These are phyloP conservation scores for Scomber scombrus DNA, from an alignment of 2,113 vertebrate genomes.

Conservation along the genomic window DNA sequence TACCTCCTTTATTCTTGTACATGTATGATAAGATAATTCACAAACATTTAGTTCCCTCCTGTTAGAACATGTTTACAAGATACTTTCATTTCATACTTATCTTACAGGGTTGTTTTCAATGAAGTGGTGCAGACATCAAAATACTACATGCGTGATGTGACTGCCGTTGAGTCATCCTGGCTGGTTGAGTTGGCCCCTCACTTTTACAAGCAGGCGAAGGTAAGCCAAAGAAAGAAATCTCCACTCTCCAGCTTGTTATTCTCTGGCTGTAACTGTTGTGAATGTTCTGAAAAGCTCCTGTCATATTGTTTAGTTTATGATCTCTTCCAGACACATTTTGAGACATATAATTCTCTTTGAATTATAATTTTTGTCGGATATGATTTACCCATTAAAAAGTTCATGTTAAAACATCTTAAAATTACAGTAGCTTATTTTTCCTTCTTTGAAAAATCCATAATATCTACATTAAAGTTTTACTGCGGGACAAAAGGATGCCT, in stretches of 20 bases:
- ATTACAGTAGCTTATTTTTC: too few species aligned
- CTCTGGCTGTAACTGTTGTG: background rate
- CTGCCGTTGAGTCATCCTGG: slow-evolving; percentile 95
- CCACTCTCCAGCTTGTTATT: background rate
- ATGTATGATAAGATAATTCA: background rate
- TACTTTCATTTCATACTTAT: background rate
- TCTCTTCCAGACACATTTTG: too few species aligned
- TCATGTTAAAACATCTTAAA: too few species aligned
- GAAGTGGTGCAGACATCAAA: slow-evolving; percentile 96
- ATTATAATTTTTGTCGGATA: too few species aligned
- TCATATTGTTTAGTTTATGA: background rate
- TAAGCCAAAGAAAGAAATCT: slow-evolving; percentile 74
- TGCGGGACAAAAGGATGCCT: too few species aligned
- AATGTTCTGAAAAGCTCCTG: background rate
- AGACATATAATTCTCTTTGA: too few species aligned
- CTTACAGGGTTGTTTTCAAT: slow-evolving; percentile 94
- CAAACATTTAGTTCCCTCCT: too few species aligned
- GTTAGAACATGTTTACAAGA: background rate
- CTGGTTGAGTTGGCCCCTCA: slow-evolving; percentile 96
- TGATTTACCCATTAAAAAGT: too few species aligned
- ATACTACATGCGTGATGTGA: slow-evolving; percentile 98
- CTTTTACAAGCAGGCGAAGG: slow-evolving; percentile 98
- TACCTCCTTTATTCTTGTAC: too few species aligned
- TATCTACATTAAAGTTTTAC: too few species aligned
- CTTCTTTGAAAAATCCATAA: too few species aligned